Evolutionary conservation across 2,113 vertebrate genomes (phyloP), one percentile per base, ranked within the genome.

Genomic region (Anoplopoma fimbria): DNA sequence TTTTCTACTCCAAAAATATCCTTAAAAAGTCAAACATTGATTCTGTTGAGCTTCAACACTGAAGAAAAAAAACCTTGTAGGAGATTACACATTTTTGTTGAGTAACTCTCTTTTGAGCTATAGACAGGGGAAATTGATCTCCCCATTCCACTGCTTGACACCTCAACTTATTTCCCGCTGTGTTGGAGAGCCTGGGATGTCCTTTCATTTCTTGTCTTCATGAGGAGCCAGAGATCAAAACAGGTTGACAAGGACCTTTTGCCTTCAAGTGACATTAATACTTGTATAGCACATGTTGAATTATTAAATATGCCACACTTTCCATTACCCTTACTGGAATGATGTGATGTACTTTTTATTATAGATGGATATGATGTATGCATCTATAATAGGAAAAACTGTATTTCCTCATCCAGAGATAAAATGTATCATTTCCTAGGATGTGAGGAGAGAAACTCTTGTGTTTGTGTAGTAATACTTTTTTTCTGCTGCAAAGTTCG

Each of bases 401-500:
- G 2, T 15, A 40, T 83, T 77, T 75, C 9, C 33, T 40, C 1
- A 1, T 57, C 10, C 42, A 51, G 29, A 65, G 27, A 53, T 29
- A 38, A 65, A 75, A 51, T 19, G 34, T 29, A 84, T 84, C 12
- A 76, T 63, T 38, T 67, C 60, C 6, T 42, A 23, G 6, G 12
- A 13, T 19, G 51, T 69, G 42, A 49, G 47, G 25, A 77, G 19
- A 25, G 34, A 19, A 38, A 25, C 4, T 34, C 27, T 21, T 6
- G 19, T 63, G 29, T 42, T 72, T 87, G 14, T 77, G 8, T 47
- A 69, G 65, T 27, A 9, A 91, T 95, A 99, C 98, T 95, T 95
- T 47, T 96, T 76, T 78, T 97, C 97, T 71, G 74, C 69, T 36
- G 77, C 77, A 88, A 99, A 93, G 61, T 93, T 92, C 75, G 93